Evolutionary conservation across 2,888 invertebrate genomes (phyloP), one percentile per base, ranked within the genome.

Genomic region (Scaptodrosophila latifasciaeformis): DNA sequence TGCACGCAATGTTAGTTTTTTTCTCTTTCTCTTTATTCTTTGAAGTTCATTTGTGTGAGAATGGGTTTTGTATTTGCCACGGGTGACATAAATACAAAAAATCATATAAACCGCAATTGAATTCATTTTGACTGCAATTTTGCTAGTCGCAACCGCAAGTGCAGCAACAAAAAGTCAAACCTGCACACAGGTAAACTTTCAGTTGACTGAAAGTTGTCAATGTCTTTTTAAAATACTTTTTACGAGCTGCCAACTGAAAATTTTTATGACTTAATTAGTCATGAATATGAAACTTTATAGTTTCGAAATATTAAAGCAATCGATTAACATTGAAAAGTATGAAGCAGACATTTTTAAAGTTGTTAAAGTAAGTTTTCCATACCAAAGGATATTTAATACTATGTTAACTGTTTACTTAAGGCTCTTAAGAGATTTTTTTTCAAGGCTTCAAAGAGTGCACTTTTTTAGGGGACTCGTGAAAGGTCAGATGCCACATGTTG

Each of bases 21-120:
- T n/a, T n/a, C n/a, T n/a, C n/a, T n/a, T n/a, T n/a, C n/a, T n/a
- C n/a, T n/a, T n/a, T n/a, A n/a, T n/a, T n/a, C n/a, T n/a, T n/a
- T n/a, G n/a, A n/a, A n/a, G n/a, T n/a, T n/a, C n/a, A n/a, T n/a
- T n/a, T n/a, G n/a, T n/a, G n/a, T n/a, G n/a, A n/a, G 35, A 62
- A 17, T 35, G 13, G 37, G 13, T 13, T 37, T 37, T 49, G 40
- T 47, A 44, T 54, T 59, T 56, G 65, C 67, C 65, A 56, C 44
- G 59, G 63, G 59, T 78, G 74, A 79, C 80, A 72, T 61, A 69
- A 79, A 71, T 69, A 67, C 59, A 60, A 63, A 64, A 70, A 74
- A 72, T 67, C 70, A 71, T 80, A 76, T 75, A 81, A 79, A 80
- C 77, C 80, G 80, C 76, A 77, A 77, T 81, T 77, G 76, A 77